Conservation (phyloP, 2,113 vertebrate species). For the Vimba vimba region DNA sequence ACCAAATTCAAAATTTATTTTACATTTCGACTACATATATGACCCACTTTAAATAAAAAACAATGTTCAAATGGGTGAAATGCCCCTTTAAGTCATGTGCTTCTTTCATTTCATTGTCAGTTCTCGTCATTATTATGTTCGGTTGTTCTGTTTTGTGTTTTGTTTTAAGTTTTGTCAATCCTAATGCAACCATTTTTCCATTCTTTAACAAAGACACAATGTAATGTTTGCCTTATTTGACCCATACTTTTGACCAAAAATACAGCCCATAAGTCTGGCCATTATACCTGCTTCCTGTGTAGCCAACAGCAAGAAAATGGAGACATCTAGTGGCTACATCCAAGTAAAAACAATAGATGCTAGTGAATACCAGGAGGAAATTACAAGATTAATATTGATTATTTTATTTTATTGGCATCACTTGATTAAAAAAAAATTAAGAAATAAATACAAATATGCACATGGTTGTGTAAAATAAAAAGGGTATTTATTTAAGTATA, state of each 20-base stretch:
- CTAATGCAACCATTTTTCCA: background rate
- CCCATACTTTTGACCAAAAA: background rate
- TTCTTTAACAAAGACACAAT: background rate
- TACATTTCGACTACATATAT: too few species aligned
- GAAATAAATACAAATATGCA: background rate
- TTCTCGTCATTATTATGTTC: too few species aligned
- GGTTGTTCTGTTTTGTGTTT: too few species aligned
- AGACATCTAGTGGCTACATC: conserved; percentile 6
- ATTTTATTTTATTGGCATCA: background rate
- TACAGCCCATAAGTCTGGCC: background rate
- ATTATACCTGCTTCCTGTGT: background rate
- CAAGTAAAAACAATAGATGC: background rate
- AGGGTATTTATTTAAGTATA: background rate
- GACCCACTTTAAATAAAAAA: too few species aligned
- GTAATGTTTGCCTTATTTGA: background rate
- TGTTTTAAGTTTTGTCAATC: too few species aligned
- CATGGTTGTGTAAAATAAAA: background rate
- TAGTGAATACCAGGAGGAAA: background rate
- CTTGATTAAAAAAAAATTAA: background rate
- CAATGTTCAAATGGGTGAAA: too few species aligned
- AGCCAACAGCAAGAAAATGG: background rate
- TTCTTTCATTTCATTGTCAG: too few species aligned
- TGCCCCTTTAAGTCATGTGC: too few species aligned
- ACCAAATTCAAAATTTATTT: too few species aligned
- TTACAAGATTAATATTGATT: background rate